phyloP scores from a whole-genome alignment of 2,113 vertebrate genomes.

The Aptenodytes patagonicus region DNA sequence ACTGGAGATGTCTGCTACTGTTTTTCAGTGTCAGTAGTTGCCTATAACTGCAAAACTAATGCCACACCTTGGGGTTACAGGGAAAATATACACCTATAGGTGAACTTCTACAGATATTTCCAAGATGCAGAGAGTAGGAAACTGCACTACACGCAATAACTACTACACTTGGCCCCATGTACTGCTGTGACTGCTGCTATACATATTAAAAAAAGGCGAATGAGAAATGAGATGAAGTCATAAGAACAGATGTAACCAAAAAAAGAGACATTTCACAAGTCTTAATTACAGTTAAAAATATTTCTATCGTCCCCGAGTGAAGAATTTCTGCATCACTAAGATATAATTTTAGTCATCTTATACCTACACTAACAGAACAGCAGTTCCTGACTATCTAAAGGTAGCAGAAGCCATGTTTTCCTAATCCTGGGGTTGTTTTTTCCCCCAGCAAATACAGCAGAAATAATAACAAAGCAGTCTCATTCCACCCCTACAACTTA shows the following conservation, averaged over 20 bases:
- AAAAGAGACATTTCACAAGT: not conserved
- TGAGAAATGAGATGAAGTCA: not conserved
- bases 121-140: not conserved
- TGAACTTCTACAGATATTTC: not conserved
- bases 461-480: constrained; percentile 39
- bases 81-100: not conserved
- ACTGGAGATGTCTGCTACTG: not conserved
- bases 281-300: constrained; percentile 41
- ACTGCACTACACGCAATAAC: accelerated
- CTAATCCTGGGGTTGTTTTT: constrained; percentile 5
- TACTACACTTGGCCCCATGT: not conserved
- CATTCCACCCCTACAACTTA: constrained; percentile 9
- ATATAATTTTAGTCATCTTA: constrained; percentile 38
- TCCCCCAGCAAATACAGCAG: not conserved
- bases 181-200: not conserved
- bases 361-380: constrained; percentile 7
- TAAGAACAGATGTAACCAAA: not conserved
- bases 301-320: not conserved
- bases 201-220: not conserved
- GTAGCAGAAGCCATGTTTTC: constrained; percentile 23
- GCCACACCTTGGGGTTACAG: not conserved
- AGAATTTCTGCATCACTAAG: constrained; percentile 36
- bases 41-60: not conserved
- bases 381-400: not conserved
- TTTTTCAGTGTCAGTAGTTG: not conserved